Evolutionary conservation across 2,888 invertebrate species (phyloP).

Genomic region (Drosophila kokeensis): DNA sequence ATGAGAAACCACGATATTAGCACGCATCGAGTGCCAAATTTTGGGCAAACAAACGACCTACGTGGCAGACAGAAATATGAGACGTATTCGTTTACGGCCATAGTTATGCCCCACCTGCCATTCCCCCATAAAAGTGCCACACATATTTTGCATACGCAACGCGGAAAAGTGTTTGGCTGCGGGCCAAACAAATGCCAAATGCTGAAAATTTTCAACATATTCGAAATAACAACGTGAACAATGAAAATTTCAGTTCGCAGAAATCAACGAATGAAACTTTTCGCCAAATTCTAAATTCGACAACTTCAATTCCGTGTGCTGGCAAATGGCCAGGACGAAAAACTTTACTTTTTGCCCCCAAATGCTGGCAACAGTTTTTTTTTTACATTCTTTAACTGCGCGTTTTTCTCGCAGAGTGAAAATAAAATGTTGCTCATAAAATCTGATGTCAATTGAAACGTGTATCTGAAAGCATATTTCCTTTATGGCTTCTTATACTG

Average conservation of each 20-base stretch:
- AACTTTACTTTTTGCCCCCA: conserved; percentile 22
- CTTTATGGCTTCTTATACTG: conserved; percentile 63
- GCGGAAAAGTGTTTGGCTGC: conserved; percentile 44
- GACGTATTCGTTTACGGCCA: conserved; percentile 2
- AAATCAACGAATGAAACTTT: conserved; percentile 65
- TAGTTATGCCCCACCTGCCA: neutral
- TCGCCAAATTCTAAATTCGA: conserved; percentile 22
- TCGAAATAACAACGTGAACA: conserved; percentile 21
- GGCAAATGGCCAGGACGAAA: conserved; percentile 50
- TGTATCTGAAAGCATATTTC: conserved; percentile 70
- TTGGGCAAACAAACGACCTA: conserved; percentile 20
- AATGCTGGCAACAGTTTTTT: conserved; percentile 37
- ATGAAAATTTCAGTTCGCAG: conserved; percentile 19
- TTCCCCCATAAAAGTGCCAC: neutral
- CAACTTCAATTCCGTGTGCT: conserved; percentile 31
- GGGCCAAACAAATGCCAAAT: conserved; percentile 55
- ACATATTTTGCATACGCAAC: conserved; percentile 39
- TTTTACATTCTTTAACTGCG: conserved; percentile 17
- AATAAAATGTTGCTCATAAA: conserved; percentile 69
- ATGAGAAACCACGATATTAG: conserved; percentile 40
- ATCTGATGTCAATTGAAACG: conserved; percentile 75
- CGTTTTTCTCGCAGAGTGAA: conserved; percentile 46
- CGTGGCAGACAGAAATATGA: conserved; percentile 23
- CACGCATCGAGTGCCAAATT: conserved; percentile 32
- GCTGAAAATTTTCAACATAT: conserved; percentile 61